Percentiles rank a stretch among this genome's conserved stretches.
phyloP scores from a whole-genome alignment of 1,140 invertebrate genomes.

The Hestina assimilis region DNA sequence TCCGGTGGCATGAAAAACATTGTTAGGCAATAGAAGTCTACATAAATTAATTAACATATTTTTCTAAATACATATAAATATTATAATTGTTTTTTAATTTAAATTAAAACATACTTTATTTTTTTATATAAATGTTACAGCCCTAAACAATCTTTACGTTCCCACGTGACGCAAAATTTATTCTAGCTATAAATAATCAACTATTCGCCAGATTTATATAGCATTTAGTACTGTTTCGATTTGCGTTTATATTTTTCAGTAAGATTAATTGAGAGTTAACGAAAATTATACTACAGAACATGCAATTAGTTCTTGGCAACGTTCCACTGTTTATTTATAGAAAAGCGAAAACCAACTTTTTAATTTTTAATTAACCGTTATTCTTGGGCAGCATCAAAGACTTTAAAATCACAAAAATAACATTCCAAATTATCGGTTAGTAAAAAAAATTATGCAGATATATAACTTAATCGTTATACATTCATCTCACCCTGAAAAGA shows the following conservation, averaged over 20 bases:
- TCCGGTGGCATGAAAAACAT: no score
- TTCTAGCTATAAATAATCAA: background rate
- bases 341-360: background rate
- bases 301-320: background rate
- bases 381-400: background rate
- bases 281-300: background rate
- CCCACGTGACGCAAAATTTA: constrained; percentile 1
- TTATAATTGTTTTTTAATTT: no score
- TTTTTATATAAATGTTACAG: background rate
- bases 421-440: no score
- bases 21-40: no score
- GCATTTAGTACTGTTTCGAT: background rate
- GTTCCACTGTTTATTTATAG: background rate
- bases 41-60: no score
- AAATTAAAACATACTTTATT: background rate
- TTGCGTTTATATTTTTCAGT: background rate
- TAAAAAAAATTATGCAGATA: no score
- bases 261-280: background rate
- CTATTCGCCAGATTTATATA: background rate
- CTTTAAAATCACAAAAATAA: background rate
- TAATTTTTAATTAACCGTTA: background rate
- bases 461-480: no score
- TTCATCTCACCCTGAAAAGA: no score
- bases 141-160: background rate
- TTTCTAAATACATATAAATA: no score